These are phyloP conservation scores for Pediacus dermestoides DNA, from an alignment of 2,888 invertebrate species.

Conservation along the genomic window DNA sequence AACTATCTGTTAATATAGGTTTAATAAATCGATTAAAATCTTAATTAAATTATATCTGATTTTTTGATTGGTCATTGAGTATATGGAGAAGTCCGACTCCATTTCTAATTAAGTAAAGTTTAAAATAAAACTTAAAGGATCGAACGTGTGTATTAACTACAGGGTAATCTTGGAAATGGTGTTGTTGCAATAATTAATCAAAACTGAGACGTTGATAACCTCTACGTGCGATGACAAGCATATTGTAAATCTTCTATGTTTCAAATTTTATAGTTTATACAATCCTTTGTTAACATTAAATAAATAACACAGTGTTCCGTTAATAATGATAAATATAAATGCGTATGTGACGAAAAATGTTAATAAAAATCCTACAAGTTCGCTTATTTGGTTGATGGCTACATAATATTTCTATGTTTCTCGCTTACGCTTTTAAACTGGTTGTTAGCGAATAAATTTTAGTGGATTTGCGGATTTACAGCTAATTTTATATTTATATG, in stretches of 20 bases:
- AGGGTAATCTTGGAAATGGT: conserved; percentile 7
- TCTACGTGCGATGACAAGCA: conserved; percentile 2
- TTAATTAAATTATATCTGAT: conserved; percentile 9
- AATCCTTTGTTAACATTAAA: too few relatives aligned
- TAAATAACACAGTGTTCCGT: too few relatives aligned
- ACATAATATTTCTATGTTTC: too few relatives aligned
- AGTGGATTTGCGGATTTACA: too few relatives aligned
- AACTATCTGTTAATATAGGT: too few relatives aligned
- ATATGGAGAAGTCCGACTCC: conserved; percentile 2
- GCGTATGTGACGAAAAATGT: too few relatives aligned
- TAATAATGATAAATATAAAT: too few relatives aligned
- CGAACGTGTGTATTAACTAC: conserved; percentile 6
- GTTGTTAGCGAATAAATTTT: too few relatives aligned
- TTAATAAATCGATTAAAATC: conserved; percentile 9
- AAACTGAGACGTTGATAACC: conserved; percentile 5
- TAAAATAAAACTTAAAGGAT: conserved; percentile 5
- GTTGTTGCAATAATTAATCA: conserved; percentile 7
- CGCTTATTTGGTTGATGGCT: too few relatives aligned
- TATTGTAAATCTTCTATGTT: conserved; percentile 1
- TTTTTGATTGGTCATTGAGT: conserved; percentile 9
- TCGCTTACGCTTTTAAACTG: too few relatives aligned
- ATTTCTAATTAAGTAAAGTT: conserved; percentile 6
- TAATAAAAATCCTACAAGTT: too few relatives aligned
- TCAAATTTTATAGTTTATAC: conserved; percentile 2
- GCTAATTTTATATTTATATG: too few relatives aligned